phyloP scores from a whole-genome alignment of 1,140 invertebrate genomes.

The Eumaeus atala region DNA sequence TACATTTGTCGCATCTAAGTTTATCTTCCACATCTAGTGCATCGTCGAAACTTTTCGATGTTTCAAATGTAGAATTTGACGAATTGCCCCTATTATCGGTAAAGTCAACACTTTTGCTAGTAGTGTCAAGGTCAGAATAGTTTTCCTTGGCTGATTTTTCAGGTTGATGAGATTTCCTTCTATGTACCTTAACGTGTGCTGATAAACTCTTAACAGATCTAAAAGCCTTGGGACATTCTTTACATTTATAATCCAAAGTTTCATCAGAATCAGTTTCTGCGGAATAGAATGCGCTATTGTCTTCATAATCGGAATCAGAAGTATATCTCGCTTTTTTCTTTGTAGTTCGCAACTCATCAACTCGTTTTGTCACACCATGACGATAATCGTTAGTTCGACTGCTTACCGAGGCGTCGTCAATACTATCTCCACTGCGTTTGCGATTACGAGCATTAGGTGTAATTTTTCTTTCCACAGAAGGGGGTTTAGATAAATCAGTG shows the following conservation, averaged over 20 bases:
- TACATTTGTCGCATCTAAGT: slow-evolving; percentile 55
- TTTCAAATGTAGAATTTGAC: slow-evolving; percentile 1
- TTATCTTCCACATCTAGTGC: slow-evolving; percentile 45
- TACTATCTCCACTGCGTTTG: slow-evolving; percentile 44
- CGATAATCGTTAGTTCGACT: slow-evolving; percentile 38
- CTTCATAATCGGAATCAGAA: slow-evolving; percentile 55
- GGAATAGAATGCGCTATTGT: slow-evolving; percentile 42
- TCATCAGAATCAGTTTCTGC: slow-evolving; percentile 58
- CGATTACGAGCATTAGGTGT: slow-evolving; percentile 28
- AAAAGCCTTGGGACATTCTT: slow-evolving; percentile 50
- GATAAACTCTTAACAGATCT: slow-evolving; percentile 29
- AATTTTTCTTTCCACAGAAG: slow-evolving; percentile 29
- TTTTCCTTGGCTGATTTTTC: not conserved
- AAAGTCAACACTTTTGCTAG: slow-evolving; percentile 5
- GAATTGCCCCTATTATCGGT: not conserved
- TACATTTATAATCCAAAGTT: slow-evolving; percentile 44
- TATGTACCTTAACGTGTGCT: slow-evolving; percentile 38
- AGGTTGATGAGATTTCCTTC: slow-evolving; percentile 21
- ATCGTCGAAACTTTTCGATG: slow-evolving; percentile 24
- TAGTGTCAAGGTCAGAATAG: not conserved
- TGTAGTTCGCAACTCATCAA: slow-evolving; percentile 41
- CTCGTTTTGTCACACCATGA: slow-evolving; percentile 38
- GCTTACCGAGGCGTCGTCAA: slow-evolving; percentile 42
- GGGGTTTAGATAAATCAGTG: slow-evolving; percentile 55
- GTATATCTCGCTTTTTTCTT: slow-evolving; percentile 34